Base-by-base conservation (phyloP, 2,888 invertebrate genomes). In the Cheilosia pagana region DNA sequence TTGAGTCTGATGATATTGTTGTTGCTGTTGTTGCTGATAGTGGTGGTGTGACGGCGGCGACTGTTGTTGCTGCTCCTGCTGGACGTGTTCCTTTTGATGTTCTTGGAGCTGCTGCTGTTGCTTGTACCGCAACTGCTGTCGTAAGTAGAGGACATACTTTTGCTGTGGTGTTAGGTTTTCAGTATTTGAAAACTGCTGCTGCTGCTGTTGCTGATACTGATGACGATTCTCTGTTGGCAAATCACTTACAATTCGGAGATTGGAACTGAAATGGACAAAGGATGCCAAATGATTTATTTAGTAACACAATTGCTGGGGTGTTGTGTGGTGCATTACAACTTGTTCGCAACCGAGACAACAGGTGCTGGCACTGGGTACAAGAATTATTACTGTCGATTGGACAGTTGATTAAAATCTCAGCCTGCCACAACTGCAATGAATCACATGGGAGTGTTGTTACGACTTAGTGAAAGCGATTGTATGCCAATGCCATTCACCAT, bases 141-240 rank as follows among this genome's bases (percentile, higher is more conserved):
- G 91, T 87, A 92, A 89, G 88, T 90, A 92, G 70, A 89, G 88
- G 74, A 92, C 91, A 87, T 92, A 91, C 85, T 91, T 91, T 87
- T 91, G 89, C 88, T 91, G 90, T 53, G 92, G 91, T 78, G 91
- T 91, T 87, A 91, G 86, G 71, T 88, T 88, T 31, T 87, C 88
- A 72, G 87, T 86, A 87, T 88, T 88, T 48, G 83, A 55, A 78
- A 87, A 86, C 23, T 81, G 77, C 71, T 85, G 76, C 50, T 86
- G 62, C 63, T 85, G 48, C 59, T 83, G 48, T 57, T 83, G 74
- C 55, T 74, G 70, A 67, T 70, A 83, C 87, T 90, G 89, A 87
- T 90, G 77, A 25, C 75, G 83, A 53, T 45, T 75, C 39, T 75
- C 83, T 19, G 70, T 50, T 65, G 63, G 65, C 45, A 75, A 35